Percentiles rank a stretch among this genome's conserved stretches.
phyloP scores from a whole-genome alignment of 1,140 invertebrate genomes.

The Ridgeia piscesae region DNA sequence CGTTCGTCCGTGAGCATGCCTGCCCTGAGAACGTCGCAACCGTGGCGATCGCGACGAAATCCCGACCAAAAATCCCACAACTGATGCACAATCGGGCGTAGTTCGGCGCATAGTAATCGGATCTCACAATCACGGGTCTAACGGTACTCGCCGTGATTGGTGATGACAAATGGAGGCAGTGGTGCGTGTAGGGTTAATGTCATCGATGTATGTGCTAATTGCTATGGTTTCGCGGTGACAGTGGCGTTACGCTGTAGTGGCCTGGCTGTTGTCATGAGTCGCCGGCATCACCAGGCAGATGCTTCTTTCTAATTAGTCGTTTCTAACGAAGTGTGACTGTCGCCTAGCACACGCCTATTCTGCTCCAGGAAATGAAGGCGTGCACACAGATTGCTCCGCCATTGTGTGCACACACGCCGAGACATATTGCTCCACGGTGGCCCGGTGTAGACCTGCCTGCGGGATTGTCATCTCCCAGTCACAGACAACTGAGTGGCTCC shows the following conservation, averaged over 20 bases:
- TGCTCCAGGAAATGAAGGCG: neutral
- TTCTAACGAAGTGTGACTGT: constrained; percentile 1
- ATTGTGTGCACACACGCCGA: neutral
- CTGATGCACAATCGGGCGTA: neutral
- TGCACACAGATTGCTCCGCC: neutral
- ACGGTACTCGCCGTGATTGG: no score
- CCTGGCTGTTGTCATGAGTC: neutral
- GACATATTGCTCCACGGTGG: neutral
- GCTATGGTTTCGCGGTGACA: neutral
- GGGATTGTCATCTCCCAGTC: neutral
- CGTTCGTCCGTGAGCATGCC: neutral
- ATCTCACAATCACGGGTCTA: neutral
- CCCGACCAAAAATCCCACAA: neutral
- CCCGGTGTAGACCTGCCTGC: neutral
- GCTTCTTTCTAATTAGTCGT: neutral
- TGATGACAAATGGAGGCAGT: neutral
- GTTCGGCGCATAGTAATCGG: neutral
- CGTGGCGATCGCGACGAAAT: neutral
- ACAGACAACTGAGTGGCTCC: neutral
- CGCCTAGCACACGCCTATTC: neutral
- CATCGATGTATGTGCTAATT: neutral
- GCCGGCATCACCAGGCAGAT: neutral
- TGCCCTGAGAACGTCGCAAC: neutral
- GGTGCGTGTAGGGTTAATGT: neutral
- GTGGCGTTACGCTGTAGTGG: neutral